Base-by-base conservation (phyloP, 37 sponge, comb jelly and placozoan genomes). In the Geodia barretti region DNA sequence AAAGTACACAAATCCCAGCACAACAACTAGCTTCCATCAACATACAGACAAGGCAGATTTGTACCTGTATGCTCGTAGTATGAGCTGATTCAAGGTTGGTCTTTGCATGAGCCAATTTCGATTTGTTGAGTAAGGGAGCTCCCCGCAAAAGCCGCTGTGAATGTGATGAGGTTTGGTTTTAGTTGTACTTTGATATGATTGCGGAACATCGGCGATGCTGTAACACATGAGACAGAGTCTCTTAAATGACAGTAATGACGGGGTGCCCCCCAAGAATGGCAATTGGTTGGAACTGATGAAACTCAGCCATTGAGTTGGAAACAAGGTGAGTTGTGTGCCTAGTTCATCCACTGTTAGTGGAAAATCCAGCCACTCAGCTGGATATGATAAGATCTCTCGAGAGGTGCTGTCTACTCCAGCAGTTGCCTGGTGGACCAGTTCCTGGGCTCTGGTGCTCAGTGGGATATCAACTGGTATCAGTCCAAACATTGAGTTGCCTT, bases 61-160 rank as follows among this genome's bases (percentile, higher is more conserved):
- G 20, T 78, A 92, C 93, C 92, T 89, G 82, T 89, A 95, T n/a
- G 93, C 87, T 41, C 78, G 90, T 35, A 67, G 42, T 26, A 87
- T 74, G 24, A 92, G 73, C 3, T 26, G 29, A 37, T 39, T 25
- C n/a, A 96, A 54, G 0, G 29, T 66, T 9, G 61, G 54, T 43
- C 84, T 68, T 40, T 26, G 64, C 33, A 76, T 73, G 21, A 96
- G 42, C 89, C 96, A 92, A 20, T 72, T 59, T 5, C 71, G 38
- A 9, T 83, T 17, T 2, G 73, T 42, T 30, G 92, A 83, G 64
- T 83, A 79, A 0, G 83, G 84, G 62, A 86, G 83, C 34, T 91
- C 72, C 1, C 95, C 90, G 25, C 32, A 17, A 39, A 77, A 95
- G 19, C 76, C 82, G 17, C 79, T 60, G 30, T 68, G 81, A 0